Percentiles rank a stretch among this genome's conserved stretches.
phyloP scores from a whole-genome alignment of 2,113 vertebrate genomes.

The Hippocampus abdominalis region DNA sequence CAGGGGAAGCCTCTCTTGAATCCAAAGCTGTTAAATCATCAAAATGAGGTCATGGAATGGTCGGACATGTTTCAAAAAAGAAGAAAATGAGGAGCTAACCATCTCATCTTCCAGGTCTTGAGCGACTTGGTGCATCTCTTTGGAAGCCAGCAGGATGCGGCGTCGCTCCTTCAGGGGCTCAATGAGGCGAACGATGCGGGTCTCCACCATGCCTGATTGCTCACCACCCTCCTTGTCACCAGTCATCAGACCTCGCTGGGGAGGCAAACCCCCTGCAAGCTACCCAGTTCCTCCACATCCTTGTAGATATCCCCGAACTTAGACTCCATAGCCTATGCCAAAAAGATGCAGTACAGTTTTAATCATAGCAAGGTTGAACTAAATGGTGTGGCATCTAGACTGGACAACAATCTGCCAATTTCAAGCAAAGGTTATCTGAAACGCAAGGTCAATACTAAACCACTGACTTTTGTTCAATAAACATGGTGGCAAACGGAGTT shows the following conservation, averaged over 20 bases:
- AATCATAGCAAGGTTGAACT: neutral
- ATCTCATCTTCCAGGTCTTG: constrained; percentile 91
- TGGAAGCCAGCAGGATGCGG: constrained; percentile 82
- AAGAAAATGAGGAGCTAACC: constrained; percentile 65
- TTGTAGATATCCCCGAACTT: constrained; percentile 84
- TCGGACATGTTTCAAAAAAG: neutral
- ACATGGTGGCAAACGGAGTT: too few relatives aligned
- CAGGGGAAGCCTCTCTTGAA: constrained; percentile 83
- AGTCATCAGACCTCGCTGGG: constrained; percentile 76
- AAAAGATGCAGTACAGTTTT: neutral
- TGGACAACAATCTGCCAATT: too few relatives aligned
- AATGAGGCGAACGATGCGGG: constrained; percentile 79
- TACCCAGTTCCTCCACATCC: constrained; percentile 69
- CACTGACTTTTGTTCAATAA: too few relatives aligned
- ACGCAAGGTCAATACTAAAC: too few relatives aligned
- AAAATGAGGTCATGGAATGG: constrained; percentile 7
- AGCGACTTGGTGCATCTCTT: constrained; percentile 88
- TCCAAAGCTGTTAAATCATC: constrained; percentile 79
- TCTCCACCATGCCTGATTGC: constrained; percentile 73
- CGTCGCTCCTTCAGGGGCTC: constrained; percentile 83
- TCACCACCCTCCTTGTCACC: constrained; percentile 73
- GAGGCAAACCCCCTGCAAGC: constrained; percentile 76
- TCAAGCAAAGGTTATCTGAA: too few relatives aligned
- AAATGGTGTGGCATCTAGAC: too few relatives aligned
- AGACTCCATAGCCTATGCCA: constrained; percentile 80